A percentile compares a stretch with the other conserved stretches of the same genome.
Conservation (phyloP, 2,888 invertebrate species). For the Drosophila emarginata region DNA sequence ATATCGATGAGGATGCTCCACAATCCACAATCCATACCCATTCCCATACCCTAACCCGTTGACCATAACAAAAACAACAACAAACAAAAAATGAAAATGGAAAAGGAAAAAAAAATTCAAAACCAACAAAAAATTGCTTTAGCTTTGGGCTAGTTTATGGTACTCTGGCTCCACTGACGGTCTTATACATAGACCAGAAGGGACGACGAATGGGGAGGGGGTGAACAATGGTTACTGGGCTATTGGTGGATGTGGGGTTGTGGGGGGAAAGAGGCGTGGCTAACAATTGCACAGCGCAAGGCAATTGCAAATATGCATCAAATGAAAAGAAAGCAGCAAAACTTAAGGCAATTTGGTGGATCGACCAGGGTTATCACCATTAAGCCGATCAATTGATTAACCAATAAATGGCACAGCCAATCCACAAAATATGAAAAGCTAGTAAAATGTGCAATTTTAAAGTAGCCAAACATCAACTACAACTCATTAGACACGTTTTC, state of each 20-base stretch:
- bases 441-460: background rate
- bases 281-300: constrained; percentile 38
- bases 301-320: constrained; percentile 21
- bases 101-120: constrained; percentile 9
- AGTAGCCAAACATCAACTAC: background rate
- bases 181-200: no score
- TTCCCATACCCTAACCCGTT: constrained; percentile 2
- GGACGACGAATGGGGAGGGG: no score
- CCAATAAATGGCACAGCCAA: background rate
- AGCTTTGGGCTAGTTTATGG: constrained; percentile 33
- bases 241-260: background rate
- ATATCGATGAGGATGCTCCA: constrained; percentile 35
- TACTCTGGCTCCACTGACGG: background rate
- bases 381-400: background rate
- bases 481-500: no score
- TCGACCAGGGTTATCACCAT: background rate
- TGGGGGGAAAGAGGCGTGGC: constrained; percentile 16
- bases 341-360: background rate
- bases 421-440: background rate
- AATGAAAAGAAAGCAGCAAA: background rate
- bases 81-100: background rate
- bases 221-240: background rate
- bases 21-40: background rate
- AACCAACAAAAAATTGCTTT: constrained; percentile 25
- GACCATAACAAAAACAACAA: no score